phyloP scores from a whole-genome alignment of 2,113 vertebrate species.

The Corythoichthys intestinalis region DNA sequence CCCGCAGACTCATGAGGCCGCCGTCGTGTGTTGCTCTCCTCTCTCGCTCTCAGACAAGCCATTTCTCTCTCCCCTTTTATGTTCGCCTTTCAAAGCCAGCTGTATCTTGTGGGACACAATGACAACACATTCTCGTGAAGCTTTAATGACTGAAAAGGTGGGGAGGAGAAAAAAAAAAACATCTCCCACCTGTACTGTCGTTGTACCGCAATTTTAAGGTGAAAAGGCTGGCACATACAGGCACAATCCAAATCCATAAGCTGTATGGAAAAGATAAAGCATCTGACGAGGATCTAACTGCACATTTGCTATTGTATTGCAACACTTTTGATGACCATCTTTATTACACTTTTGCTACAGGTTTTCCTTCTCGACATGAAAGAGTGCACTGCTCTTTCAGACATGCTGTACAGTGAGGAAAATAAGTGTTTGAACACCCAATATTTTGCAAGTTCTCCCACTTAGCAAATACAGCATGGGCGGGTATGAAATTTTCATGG shows the following conservation, averaged over 20 bases:
- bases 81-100: constrained; percentile 47
- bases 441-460: too few species aligned
- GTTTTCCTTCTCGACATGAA: not conserved
- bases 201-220: constrained; percentile 29
- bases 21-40: constrained; percentile 19
- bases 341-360: not conserved
- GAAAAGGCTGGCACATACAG: constrained; percentile 39
- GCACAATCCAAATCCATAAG: constrained; percentile 50
- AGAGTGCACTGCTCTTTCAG: too few species aligned
- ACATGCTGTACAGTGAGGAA: too few species aligned
- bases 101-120: constrained; percentile 38
- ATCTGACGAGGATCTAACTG: constrained; percentile 43
- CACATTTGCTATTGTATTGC: constrained; percentile 36
- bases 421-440: too few species aligned
- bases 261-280: constrained; percentile 49
- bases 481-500: too few species aligned
- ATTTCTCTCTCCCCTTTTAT: constrained; percentile 54
- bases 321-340: not conserved
- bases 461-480: too few species aligned
- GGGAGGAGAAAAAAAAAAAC: not conserved
- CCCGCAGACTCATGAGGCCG: constrained; percentile 36
- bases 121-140: constrained; percentile 42
- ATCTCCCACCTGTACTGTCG: constrained; percentile 44
- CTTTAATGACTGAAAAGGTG: constrained; percentile 37
- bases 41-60: constrained; percentile 20